A percentile compares a stretch with the other conserved stretches of the same genome.
These are phyloP conservation scores for Sardinella longiceps DNA, from an alignment of 2,797 vertebrate species.

Conservation along the genomic window DNA sequence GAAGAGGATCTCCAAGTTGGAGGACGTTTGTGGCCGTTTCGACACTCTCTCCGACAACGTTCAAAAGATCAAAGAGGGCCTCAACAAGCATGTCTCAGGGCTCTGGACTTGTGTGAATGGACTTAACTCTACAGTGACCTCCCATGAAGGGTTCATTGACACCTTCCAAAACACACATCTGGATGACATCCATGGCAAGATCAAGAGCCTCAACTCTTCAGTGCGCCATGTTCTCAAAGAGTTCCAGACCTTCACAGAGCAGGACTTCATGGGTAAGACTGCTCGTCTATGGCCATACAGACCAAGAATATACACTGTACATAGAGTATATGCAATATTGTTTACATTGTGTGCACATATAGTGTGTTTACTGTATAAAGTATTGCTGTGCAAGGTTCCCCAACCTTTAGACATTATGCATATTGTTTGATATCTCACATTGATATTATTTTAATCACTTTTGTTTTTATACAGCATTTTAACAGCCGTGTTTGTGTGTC, in stretches of 20 bases:
- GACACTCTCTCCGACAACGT: constrained; percentile 83
- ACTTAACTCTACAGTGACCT: constrained; percentile 78
- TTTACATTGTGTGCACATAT: too few relatives aligned
- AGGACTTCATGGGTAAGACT: constrained; percentile 73
- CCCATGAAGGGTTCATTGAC: constrained; percentile 77
- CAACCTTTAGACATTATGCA: too few relatives aligned
- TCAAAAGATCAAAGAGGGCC: constrained; percentile 84
- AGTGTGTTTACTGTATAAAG: too few relatives aligned
- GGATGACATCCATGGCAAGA: constrained; percentile 72
- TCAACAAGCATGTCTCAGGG: constrained; percentile 82
- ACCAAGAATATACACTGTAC: background rate
- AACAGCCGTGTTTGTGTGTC: too few relatives aligned
- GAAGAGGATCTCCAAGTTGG: constrained; percentile 86
- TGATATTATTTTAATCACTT: too few relatives aligned
- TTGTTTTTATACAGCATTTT: too few relatives aligned
- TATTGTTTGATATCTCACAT: too few relatives aligned
- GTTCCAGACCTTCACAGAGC: constrained; percentile 68
- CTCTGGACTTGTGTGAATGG: constrained; percentile 85
- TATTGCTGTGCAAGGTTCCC: too few relatives aligned
- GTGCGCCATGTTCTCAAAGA: constrained; percentile 75
- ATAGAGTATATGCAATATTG: background rate
- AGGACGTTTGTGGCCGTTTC: constrained; percentile 84
- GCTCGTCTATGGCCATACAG: background rate
- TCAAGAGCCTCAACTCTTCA: constrained; percentile 85
- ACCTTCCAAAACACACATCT: constrained; percentile 78